Evolutionary conservation across 1,140 invertebrate genomes (phyloP).

Genomic region (Drosophila novamexicana): DNA sequence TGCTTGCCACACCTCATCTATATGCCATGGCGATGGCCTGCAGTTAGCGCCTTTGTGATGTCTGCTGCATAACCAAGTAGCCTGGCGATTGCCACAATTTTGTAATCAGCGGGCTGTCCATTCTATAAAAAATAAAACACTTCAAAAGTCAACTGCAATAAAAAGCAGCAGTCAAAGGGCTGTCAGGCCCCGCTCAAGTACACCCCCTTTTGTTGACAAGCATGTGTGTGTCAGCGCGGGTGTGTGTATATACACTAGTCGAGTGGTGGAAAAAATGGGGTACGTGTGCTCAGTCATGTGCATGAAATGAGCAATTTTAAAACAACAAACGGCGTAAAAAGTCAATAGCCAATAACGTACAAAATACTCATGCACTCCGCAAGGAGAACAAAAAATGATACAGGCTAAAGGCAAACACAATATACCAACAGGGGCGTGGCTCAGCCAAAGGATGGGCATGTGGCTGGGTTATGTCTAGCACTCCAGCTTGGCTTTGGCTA

Average conservation of each 20-base stretch:
- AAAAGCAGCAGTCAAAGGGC: constrained; percentile 38
- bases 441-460: constrained; percentile 8
- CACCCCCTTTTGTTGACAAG: constrained; percentile 33
- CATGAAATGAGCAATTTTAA: constrained; percentile 68
- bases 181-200: constrained; percentile 31
- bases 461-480: constrained; percentile 2
- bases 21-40: constrained; percentile 33
- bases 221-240: constrained; percentile 10
- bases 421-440: constrained; percentile 2
- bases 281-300: constrained; percentile 65
- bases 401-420: constrained; percentile 15
- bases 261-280: constrained; percentile 45
- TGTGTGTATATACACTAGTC: constrained; percentile 20
- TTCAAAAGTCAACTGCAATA: constrained; percentile 40
- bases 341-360: constrained; percentile 59
- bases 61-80: constrained; percentile 57
- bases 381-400: constrained; percentile 8
- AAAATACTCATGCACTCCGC: constrained; percentile 22
- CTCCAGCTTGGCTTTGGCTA: constrained; percentile 1
- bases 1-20: constrained; percentile 31
- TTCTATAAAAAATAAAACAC: constrained; percentile 31
- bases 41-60: constrained; percentile 61
- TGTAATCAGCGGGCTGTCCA: constrained; percentile 66
- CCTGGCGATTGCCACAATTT: constrained; percentile 49
- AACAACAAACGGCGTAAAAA: constrained; percentile 59